Evolutionary conservation across 2,888 invertebrate genomes (phyloP), one percentile per base, ranked within the genome.

Genomic region (Oxytorus armatus): DNA sequence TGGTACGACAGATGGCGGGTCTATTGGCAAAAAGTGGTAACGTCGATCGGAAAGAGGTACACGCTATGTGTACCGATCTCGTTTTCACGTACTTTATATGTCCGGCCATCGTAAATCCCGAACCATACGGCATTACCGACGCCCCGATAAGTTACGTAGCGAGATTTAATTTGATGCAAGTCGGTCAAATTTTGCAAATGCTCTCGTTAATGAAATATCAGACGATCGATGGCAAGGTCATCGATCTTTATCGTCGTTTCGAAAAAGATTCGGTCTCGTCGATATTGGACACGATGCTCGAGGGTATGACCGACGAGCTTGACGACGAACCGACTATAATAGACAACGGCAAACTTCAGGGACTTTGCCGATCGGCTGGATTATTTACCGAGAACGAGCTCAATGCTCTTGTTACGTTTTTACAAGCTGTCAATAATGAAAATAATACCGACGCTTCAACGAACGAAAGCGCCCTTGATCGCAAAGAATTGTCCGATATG

Each of bases 31-130:
- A 95, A 85, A 93, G 93, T 21, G 93, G 93, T 66, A 93, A 93
- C 77, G 90, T 94, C 7, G 93, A 93, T 70, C 92, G 93, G 0
- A 94, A 93, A 87, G 94, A 94, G 87, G 93, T 93, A 3, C 94
- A 94, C 88, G 94, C 95, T 0, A 96, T 99, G 86, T 97, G 98
- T 89, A 97, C 97, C 0, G 99, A 99, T 90, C 93, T 99, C 77
- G 96, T 99, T 25, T 96, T 99, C 90, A 97, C 97, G 8, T 95
- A 97, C 90, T 98, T 98, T 90, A 96, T 99, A 78, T 99, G 99
- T 89, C 98, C 98, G 1, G 99, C 98, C 0, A 97, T 99, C 70
- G 96, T 98, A 61, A 98, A 98, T 93, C 99, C 99, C 0, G 99
- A 99, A 91, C 96, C 97, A 0, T 96, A 98, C 92, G 99, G 98